phyloP scores from a whole-genome alignment of 1,140 invertebrate species.

The Medauroidea extradentata region DNA sequence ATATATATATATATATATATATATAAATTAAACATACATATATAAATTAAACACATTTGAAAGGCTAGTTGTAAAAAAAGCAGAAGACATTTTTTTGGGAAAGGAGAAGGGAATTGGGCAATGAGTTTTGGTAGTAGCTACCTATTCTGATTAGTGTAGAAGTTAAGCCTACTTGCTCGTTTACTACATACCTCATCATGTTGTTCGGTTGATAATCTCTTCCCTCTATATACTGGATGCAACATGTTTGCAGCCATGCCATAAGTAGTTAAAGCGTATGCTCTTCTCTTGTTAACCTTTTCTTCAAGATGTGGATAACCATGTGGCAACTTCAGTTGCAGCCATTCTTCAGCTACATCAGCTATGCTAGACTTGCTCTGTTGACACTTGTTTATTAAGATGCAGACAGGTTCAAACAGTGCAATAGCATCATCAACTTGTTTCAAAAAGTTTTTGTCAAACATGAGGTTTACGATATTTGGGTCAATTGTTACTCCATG shows the following conservation, averaged over 20 bases:
- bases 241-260: neutral
- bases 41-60: too few species aligned
- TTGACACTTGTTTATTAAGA: too few species aligned
- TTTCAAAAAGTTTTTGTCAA: neutral
- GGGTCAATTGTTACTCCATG: neutral
- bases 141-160: too few species aligned
- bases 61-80: too few species aligned
- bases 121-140: too few species aligned
- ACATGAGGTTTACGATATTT: neutral
- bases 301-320: neutral
- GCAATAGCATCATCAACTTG: neutral
- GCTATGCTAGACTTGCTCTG: neutral
- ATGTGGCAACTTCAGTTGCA: neutral
- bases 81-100: too few species aligned
- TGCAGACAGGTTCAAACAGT: neutral
- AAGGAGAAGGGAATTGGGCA: too few species aligned
- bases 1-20: too few species aligned
- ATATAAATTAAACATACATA: too few species aligned
- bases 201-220: neutral
- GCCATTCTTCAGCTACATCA: too few species aligned
- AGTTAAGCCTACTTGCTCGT: too few species aligned
- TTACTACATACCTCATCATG: neutral
- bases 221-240: neutral
- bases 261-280: neutral
- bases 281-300: neutral